Percentiles rank a stretch among this genome's conserved stretches.
phyloP scores from a whole-genome alignment of 1,140 invertebrate species.

The Cecropterus lyciades region DNA sequence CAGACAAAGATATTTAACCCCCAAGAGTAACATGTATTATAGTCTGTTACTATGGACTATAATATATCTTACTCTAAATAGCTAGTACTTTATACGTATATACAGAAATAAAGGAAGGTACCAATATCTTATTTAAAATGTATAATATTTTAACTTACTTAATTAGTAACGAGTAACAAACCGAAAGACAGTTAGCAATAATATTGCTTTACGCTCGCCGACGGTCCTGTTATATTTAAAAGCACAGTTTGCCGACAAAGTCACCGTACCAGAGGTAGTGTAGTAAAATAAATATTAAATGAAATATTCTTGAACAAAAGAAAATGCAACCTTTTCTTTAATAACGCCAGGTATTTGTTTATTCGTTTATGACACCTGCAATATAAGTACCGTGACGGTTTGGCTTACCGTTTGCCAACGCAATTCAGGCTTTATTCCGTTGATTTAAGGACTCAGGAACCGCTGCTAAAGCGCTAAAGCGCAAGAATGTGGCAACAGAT shows the following conservation, averaged over 20 bases:
- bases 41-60: too few relatives aligned
- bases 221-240: slow-evolving; percentile 8
- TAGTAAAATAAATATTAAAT: slow-evolving; percentile 1
- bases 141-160: too few relatives aligned
- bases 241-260: slow-evolving; percentile 4
- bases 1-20: too few relatives aligned
- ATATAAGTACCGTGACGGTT: slow-evolving; percentile 1
- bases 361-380: slow-evolving; percentile 15
- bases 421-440: not conserved
- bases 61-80: too few relatives aligned
- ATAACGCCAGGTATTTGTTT: slow-evolving; percentile 4
- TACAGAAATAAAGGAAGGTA: too few relatives aligned
- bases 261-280: not conserved
- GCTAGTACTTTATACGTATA: too few relatives aligned
- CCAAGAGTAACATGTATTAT: too few relatives aligned
- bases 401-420: not conserved
- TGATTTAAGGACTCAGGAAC: not conserved
- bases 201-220: not conserved
- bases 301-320: slow-evolving; percentile 2
- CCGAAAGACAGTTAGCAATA: not conserved
- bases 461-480: not conserved
- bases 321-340: slow-evolving; percentile 10
- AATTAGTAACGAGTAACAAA: too few relatives aligned
- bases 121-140: too few relatives aligned
- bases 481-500: not conserved